These are phyloP conservation scores for Melanotaenia trifasciata DNA, from an alignment of 2,797 vertebrate genomes.

Conservation along the genomic window DNA sequence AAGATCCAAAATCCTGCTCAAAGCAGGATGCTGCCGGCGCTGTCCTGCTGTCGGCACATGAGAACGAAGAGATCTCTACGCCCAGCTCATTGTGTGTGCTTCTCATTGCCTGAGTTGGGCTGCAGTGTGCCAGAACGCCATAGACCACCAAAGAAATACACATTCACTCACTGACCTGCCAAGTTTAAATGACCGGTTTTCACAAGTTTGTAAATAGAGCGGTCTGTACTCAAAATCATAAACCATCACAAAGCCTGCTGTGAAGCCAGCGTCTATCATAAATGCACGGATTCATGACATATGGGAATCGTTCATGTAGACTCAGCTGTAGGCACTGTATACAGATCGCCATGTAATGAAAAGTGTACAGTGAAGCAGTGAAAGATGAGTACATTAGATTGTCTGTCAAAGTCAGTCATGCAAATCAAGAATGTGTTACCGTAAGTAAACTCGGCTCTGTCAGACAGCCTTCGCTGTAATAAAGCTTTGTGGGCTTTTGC, in stretches of 20 bases:
- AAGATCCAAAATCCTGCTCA: slow-evolving; percentile 33
- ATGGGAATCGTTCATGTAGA: slow-evolving; percentile 35
- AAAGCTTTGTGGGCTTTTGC: slow-evolving; percentile 41
- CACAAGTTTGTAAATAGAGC: slow-evolving; percentile 54
- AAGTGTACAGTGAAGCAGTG: slow-evolving; percentile 2
- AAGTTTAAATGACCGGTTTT: slow-evolving; percentile 54
- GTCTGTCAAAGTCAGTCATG: slow-evolving; percentile 32
- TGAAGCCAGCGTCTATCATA: slow-evolving; percentile 35
- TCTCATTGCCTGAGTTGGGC: slow-evolving; percentile 34
- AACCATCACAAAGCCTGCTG: slow-evolving; percentile 36
- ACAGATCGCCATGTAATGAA: slow-evolving; percentile 30
- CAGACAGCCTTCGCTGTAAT: slow-evolving; percentile 36
- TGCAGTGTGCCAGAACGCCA: slow-evolving; percentile 42
- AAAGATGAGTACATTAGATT: slow-evolving; percentile 19
- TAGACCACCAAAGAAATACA: slow-evolving; percentile 49
- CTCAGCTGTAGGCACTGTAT: slow-evolving; percentile 2
- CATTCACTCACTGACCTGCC: slow-evolving; percentile 27
- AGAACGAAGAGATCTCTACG: slow-evolving; percentile 38
- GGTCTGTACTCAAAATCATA: slow-evolving; percentile 30
- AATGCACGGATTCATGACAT: slow-evolving; percentile 59
- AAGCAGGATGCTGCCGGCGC: slow-evolving; percentile 36
- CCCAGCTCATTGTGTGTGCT: not conserved
- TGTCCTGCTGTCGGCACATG: slow-evolving; percentile 33
- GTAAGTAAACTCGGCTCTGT: slow-evolving; percentile 20
- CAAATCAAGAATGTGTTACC: slow-evolving; percentile 44